A percentile compares a stretch with the other conserved stretches of the same genome.
Evolutionary conservation across 1,140 invertebrate species (phyloP).

Genomic region (Xylocopa sonorina): DNA sequence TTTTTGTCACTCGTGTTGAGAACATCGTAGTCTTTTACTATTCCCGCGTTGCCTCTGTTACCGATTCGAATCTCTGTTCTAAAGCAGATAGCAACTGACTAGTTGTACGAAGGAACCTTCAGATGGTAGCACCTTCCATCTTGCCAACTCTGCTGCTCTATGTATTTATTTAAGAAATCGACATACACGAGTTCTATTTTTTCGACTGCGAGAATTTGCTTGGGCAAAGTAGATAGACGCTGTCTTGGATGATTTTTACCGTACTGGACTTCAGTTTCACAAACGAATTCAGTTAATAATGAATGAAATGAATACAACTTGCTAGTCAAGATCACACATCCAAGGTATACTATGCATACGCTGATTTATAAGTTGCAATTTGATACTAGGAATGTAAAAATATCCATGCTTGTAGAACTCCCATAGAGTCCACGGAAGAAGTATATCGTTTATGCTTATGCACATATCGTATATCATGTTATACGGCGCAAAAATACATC

Average conservation of each 20-base stretch:
- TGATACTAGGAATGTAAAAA: neutral
- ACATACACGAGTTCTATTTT: neutral
- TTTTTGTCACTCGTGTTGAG: no score
- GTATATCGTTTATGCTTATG: neutral
- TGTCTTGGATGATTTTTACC: no score
- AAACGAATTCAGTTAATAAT: no score
- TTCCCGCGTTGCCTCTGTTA: no score
- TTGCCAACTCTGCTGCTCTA: neutral
- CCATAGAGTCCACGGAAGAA: neutral
- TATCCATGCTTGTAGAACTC: neutral
- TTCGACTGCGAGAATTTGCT: neutral
- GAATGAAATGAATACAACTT: neutral
- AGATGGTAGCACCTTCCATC: conserved; percentile 31
- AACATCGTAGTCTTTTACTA: no score
- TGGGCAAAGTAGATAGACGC: no score
- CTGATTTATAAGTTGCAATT: neutral
- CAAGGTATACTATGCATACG: no score
- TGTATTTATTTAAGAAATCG: neutral
- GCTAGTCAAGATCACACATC: neutral
- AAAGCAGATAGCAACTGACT: neutral
- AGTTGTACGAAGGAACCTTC: neutral
- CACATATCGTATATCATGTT: conserved; percentile 22
- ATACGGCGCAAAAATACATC: neutral
- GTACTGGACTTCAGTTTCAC: no score
- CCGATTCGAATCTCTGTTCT: no score